These are phyloP conservation scores for Parazoanthus swiftii DNA, from an alignment of 92 coral and sea anemone genomes.

Conservation along the genomic window DNA sequence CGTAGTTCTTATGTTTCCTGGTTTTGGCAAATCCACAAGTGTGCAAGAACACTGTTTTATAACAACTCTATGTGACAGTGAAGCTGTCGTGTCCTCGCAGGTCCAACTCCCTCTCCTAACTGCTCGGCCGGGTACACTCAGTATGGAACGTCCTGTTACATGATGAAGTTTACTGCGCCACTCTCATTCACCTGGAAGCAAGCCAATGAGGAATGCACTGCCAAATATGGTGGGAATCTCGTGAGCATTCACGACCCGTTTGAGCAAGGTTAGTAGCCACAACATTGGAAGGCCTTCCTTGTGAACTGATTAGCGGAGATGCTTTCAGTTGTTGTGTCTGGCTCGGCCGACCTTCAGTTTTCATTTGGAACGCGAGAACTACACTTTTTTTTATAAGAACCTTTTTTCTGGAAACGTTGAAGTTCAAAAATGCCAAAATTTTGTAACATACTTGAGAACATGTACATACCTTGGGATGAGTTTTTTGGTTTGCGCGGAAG, in stretches of 20 bases:
- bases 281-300: not conserved
- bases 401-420: too few relatives aligned
- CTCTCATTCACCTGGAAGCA: slow-evolving; percentile 64
- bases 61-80: not conserved
- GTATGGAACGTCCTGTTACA: slow-evolving; percentile 86
- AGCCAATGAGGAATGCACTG: slow-evolving; percentile 73
- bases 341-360: not conserved
- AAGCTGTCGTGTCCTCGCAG: not conserved
- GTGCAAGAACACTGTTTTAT: not conserved
- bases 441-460: too few relatives aligned
- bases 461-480: too few relatives aligned
- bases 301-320: not conserved
- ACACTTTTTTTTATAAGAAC: too few relatives aligned
- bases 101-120: slow-evolving; percentile 51
- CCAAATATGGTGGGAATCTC: slow-evolving; percentile 62
- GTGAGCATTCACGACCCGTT: slow-evolving; percentile 71
- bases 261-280: slow-evolving; percentile 73
- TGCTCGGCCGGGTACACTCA: slow-evolving; percentile 82
- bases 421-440: too few relatives aligned
- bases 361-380: not conserved
- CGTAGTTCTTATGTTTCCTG: too few relatives aligned
- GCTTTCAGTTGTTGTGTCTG: not conserved
- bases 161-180: slow-evolving; percentile 57
- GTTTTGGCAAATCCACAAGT: too few relatives aligned
- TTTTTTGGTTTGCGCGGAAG: too few relatives aligned